Percentiles rank a stretch among this genome's conserved stretches.
These are phyloP conservation scores for Struthidea cinerea DNA, from an alignment of 2,113 vertebrate genomes.

Conservation along the genomic window DNA sequence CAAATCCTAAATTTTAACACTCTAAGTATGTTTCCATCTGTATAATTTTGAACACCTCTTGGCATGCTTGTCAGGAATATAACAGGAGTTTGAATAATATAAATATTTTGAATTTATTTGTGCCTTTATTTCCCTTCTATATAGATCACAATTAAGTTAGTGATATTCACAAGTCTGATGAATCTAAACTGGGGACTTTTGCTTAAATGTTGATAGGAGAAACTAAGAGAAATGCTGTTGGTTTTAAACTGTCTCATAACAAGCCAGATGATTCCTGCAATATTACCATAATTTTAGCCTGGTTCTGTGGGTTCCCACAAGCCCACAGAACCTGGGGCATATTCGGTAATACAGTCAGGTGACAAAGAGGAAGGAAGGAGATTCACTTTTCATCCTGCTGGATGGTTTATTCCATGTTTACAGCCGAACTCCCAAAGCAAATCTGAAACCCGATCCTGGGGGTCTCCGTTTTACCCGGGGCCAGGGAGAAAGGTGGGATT, in stretches of 20 bases:
- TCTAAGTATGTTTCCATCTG: background rate
- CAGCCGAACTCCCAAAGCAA: no score
- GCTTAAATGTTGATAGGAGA: background rate
- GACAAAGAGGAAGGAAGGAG: no score
- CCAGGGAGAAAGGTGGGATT: no score
- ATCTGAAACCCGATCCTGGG: no score
- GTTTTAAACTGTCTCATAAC: conserved; percentile 47
- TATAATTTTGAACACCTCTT: background rate
- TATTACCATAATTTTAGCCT: no score
- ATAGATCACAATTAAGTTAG: background rate
- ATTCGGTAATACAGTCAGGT: no score
- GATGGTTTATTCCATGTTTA: no score
- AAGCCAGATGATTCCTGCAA: conserved; percentile 65
- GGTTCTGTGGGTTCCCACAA: no score
- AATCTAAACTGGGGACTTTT: background rate
- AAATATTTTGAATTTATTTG: background rate
- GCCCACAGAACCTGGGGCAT: no score
- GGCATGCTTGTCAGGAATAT: background rate
- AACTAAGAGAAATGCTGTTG: background rate
- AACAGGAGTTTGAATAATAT: background rate
- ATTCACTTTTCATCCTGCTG: no score
- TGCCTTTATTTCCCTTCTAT: background rate
- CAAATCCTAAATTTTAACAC: background rate
- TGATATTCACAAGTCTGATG: background rate
- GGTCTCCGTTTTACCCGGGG: no score